Evolutionary conservation across 2,113 vertebrate species (phyloP), one percentile per base, ranked within the genome.

Genomic region (Misgurnus mizolepis): DNA sequence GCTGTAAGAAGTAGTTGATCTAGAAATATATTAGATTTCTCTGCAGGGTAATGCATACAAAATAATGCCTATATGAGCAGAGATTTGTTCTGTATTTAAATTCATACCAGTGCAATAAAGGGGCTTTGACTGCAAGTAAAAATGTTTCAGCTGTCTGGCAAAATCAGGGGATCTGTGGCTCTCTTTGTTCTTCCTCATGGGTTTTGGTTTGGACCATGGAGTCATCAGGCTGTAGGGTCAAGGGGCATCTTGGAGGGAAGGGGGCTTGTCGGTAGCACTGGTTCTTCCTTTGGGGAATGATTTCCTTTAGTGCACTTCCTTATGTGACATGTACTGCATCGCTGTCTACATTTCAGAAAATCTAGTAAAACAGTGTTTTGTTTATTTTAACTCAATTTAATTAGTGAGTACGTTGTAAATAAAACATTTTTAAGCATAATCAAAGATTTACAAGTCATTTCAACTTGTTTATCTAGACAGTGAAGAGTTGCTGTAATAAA

Each of bases 61-160:
- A 84, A 74, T 79, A 56, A 83, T 81, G 56, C n/a, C 40, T 76
- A 70, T 53, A 76, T 71, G 77, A 83, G 76, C 27, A 67, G 58
- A 70, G 68, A 64, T 49, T 68, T 40, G 79, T 72, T 81, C 69
- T 79, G 53, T 68, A 78, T 61, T 76, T 60, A 74, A 62, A 69
- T 67, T 75, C 80, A 66, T 43, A 72, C 53, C 74, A 71, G 71
- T 70, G 68, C 66, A 67, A 87, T 43, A 84, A 87, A 82, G 70
- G 62, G 83, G 75, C 87, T 87, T 89, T 88, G 77, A 86, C 60
- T 66, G 47, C 55, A 68, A 14, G 12, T 78, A 80, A 86, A 85
- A 75, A 85, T 85, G 84, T 82, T 82, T 80, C 86, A 88, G 88
- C 88, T 90, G 85, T 89, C 86, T 88, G 83, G 77, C 86, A 88